These are phyloP conservation scores for Campoletis raptor DNA, from an alignment of 2,888 invertebrate species.

Conservation along the genomic window DNA sequence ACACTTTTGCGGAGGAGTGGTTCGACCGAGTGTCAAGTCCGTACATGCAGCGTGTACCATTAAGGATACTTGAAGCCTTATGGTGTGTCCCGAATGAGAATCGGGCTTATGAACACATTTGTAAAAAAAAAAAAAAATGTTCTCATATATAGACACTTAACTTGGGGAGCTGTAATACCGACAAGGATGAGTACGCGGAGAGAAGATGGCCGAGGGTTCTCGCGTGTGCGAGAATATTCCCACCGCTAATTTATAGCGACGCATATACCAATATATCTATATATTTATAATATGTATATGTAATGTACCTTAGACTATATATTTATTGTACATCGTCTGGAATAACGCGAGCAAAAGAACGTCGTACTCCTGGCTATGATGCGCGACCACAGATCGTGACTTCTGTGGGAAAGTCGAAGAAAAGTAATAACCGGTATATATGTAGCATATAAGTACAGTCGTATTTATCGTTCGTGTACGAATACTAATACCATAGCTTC, in stretches of 20 bases:
- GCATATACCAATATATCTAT: conserved; percentile 66
- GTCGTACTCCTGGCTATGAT: conserved; percentile 79
- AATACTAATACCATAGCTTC: conserved; percentile 38
- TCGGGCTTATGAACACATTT: conserved; percentile 47
- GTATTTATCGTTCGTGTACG: conserved; percentile 63
- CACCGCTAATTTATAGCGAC: conserved; percentile 81
- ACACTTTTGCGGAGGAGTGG: conserved; percentile 27
- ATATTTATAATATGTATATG: neutral
- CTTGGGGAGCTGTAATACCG: conserved; percentile 61
- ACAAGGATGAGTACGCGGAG: conserved; percentile 69
- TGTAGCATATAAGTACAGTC: conserved; percentile 50
- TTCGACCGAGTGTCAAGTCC: conserved; percentile 26
- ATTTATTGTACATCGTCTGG: conserved; percentile 17
- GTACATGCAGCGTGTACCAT: conserved; percentile 63
- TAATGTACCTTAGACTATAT: conserved; percentile 4
- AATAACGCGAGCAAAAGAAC: conserved; percentile 57
- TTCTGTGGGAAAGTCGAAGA: conserved; percentile 84
- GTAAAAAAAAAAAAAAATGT: conserved; percentile 43
- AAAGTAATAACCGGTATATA: conserved; percentile 78
- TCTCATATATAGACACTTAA: conserved; percentile 52
- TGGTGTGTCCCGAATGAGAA: conserved; percentile 59
- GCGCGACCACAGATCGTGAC: conserved; percentile 84
- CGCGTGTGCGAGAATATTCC: conserved; percentile 77
- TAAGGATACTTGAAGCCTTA: conserved; percentile 67
- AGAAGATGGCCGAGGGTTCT: conserved; percentile 68